These are phyloP conservation scores for Nebria brevicollis DNA, from an alignment of 2,888 invertebrate species.

Conservation along the genomic window DNA sequence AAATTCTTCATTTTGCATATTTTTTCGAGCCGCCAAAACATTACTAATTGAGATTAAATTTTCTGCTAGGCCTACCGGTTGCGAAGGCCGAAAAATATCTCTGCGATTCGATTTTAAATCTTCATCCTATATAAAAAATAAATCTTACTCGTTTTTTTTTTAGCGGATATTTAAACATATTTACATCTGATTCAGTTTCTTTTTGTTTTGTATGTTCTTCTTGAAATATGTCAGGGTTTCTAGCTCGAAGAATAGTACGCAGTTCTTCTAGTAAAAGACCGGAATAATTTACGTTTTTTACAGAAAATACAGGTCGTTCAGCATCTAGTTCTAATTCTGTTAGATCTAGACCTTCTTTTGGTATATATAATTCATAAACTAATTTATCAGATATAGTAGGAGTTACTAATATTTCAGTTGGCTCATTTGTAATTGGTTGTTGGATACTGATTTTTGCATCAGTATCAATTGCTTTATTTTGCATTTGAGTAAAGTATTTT, in stretches of 20 bases:
- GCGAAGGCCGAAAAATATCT: constrained; percentile 34
- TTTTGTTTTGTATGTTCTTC: constrained; percentile 35
- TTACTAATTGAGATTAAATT: constrained; percentile 29
- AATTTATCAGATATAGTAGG: constrained; percentile 33
- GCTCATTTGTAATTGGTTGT: constrained; percentile 5
- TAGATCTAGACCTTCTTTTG: constrained; percentile 38
- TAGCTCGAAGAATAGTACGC: constrained; percentile 33
- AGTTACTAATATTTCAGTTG: constrained; percentile 28
- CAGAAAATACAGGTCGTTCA: constrained; percentile 35
- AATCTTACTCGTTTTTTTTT: neutral
- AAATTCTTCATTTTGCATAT: constrained; percentile 38
- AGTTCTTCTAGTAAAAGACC: constrained; percentile 34
- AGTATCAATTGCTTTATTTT: constrained; percentile 27
- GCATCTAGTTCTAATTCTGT: constrained; percentile 38
- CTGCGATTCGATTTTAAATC: constrained; percentile 27
- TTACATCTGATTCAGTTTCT: constrained; percentile 30
- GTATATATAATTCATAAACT: constrained; percentile 40
- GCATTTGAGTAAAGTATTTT: constrained; percentile 34
- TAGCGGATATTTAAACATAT: neutral
- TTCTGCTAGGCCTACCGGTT: constrained; percentile 37
- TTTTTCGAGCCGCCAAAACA: constrained; percentile 33
- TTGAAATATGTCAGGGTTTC: constrained; percentile 38
- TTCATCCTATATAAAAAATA: constrained; percentile 24
- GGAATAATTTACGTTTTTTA: constrained; percentile 37
- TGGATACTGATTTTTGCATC: constrained; percentile 27